Base-by-base conservation (phyloP, 2,797 vertebrate genomes). In the Sebastes cheni region DNA sequence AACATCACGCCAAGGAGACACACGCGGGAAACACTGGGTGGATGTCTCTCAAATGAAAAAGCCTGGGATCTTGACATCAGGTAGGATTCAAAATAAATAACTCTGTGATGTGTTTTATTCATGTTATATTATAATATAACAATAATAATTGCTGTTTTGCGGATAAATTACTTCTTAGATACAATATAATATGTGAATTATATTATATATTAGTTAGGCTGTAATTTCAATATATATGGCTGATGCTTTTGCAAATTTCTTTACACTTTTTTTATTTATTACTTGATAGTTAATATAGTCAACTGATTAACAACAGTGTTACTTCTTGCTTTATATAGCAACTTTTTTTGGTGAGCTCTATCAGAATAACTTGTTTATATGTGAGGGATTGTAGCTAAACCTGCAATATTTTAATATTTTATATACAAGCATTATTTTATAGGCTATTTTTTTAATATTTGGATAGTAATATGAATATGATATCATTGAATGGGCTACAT, bases 61-160 rank as follows among this genome's bases (percentile, higher is more conserved):
- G 16, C 46, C 69, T 60, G 79, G 56, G 25, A 78, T 23, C 30
- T 52, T 60, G 29, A 73, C 20, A 80, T 13, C 85, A 92, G 92
- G 92, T 93, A 92, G 6, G 70, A 1, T 61, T n/a, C 2, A 77
- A 71, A 12, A 65, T 18, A 20, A 39, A 65, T 6, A 29, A 3
- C 4, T 23, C 9, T 54, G 0, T 5, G 4, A 52, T 71, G 11
- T 66, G 1, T 67, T 52, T 61, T 23, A 46, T 1, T 25, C 0
- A 62, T 2, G 29, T 52, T 29, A 25, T 52, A 46, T 46, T 7
- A 46, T 46, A 46, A 46, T 46, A 46, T 46, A 46, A 46, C 8
- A 46, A 46, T 46, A 46, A 46, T 18, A 46, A 46, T 14, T 16
- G 7, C 3, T 42, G 18, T 4, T 39, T 66, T 73, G 9, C 3